Percentiles rank a stretch among this genome's conserved stretches.
Conservation (phyloP, 1,140 invertebrate genomes). For the Hyles vespertilio region DNA sequence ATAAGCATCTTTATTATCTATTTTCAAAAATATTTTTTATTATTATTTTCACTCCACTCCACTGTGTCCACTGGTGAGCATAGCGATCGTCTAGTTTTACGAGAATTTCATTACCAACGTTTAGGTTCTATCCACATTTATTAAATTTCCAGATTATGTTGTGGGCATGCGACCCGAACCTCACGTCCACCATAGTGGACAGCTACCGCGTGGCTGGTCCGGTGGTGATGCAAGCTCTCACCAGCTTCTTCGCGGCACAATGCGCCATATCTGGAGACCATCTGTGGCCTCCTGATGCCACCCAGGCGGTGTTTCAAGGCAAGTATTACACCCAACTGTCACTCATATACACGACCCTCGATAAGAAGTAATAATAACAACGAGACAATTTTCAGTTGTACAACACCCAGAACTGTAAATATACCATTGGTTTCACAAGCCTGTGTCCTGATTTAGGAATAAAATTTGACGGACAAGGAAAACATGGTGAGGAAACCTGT, state of each 20-base stretch:
- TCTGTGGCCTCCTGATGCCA: conserved; percentile 70
- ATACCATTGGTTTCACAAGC: no score
- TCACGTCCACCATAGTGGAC: conserved; percentile 12
- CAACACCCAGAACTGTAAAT: not conserved
- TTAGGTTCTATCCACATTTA: no score
- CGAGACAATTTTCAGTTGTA: not conserved
- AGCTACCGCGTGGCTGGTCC: conserved; percentile 16
- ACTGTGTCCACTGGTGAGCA: no score
- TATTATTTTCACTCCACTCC: no score
- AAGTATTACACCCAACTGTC: not conserved
- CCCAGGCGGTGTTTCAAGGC: conserved; percentile 59
- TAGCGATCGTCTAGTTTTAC: no score
- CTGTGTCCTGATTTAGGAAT: no score
- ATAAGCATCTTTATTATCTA: no score
- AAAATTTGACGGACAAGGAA: no score
- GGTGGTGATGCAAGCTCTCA: conserved; percentile 15
- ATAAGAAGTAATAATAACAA: not conserved
- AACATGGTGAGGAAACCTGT: no score
- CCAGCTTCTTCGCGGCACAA: conserved; percentile 67
- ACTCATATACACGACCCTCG: not conserved
- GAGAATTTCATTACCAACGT: no score
- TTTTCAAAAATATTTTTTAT: no score
- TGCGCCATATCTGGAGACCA: conserved; percentile 71
- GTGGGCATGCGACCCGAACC: conserved; percentile 16
- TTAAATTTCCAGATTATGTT: conserved; percentile 12